Conservation (phyloP, 1,140 invertebrate species). For the Phymastichus coffea region DNA sequence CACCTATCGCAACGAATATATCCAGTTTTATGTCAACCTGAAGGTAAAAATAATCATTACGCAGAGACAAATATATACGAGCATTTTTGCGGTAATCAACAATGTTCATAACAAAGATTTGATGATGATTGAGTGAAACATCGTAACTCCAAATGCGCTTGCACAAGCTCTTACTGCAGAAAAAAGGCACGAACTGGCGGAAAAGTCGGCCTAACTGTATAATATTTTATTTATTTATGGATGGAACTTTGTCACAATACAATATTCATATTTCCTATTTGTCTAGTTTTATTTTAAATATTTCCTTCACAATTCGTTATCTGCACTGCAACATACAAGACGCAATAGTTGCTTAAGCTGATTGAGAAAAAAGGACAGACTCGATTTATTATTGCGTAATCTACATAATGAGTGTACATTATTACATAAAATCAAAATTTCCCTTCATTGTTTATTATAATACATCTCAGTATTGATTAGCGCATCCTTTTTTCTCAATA, state of each 20-base stretch:
- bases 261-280: slow-evolving; percentile 48
- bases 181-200: slow-evolving; percentile 59
- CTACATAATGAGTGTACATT: neutral
- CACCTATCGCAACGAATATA: no score
- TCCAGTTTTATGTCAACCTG: no score
- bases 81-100: neutral
- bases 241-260: slow-evolving; percentile 59
- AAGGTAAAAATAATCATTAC: no score
- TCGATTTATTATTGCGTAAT: no score
- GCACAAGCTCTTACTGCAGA: slow-evolving; percentile 44
- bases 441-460: no score
- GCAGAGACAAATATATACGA: no score
- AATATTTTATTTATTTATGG: slow-evolving; percentile 59
- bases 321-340: slow-evolving; percentile 44
- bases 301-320: slow-evolving; percentile 1
- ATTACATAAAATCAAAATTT: neutral
- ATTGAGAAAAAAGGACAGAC: slow-evolving; percentile 25
- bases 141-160: slow-evolving; percentile 23
- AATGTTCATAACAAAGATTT: neutral
- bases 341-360: slow-evolving; percentile 18
- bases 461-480: no score
- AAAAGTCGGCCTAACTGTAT: slow-evolving; percentile 59
- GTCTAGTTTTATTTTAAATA: slow-evolving; percentile 22
- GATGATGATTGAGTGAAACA: slow-evolving; percentile 16
- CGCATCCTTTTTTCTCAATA: slow-evolving; percentile 28